Conservation (phyloP, 2,113 vertebrate genomes). For the Tautogolabrus adspersus region DNA sequence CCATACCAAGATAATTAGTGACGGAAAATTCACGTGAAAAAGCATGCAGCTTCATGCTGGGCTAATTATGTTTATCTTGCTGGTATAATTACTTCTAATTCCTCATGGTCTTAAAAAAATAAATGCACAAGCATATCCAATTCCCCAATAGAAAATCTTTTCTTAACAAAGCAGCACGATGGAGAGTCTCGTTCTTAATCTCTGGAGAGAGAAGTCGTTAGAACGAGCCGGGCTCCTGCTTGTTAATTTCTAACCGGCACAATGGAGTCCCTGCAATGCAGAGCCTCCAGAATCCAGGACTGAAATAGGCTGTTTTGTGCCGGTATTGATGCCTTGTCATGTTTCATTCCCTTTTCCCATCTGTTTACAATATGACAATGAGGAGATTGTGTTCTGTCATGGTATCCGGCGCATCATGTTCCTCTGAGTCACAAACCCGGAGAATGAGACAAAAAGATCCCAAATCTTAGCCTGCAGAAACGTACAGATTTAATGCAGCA, state of each 20-base stretch:
- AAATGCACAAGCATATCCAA: conserved; percentile 20
- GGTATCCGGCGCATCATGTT: conserved; percentile 32
- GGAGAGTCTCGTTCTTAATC: conserved; percentile 38
- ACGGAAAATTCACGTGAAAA: conserved; percentile 27
- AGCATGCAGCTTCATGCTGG: conserved; percentile 47
- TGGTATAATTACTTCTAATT: conserved; percentile 73
- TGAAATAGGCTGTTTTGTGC: conserved; percentile 55
- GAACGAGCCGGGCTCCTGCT: conserved; percentile 9
- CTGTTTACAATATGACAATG: conserved; percentile 49
- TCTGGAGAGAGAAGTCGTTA: conserved; percentile 53
- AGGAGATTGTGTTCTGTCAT: conserved; percentile 36
- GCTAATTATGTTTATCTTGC: conserved; percentile 72
- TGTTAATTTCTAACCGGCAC: conserved; percentile 56
- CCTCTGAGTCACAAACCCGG: conserved; percentile 32
- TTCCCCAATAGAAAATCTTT: conserved; percentile 35
- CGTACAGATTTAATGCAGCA: conserved; percentile 43
- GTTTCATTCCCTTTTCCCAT: conserved; percentile 48
- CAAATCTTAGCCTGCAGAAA: conserved; percentile 54
- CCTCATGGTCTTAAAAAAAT: conserved; percentile 36
- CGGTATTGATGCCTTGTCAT: conserved; percentile 53
- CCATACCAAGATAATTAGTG: conserved; percentile 56
- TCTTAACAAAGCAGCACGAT: conserved; percentile 41
- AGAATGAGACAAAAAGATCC: conserved; percentile 28
- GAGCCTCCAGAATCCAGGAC: conserved; percentile 3
- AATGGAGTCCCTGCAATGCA: conserved; percentile 41